Evolutionary conservation across 2,888 invertebrate genomes (phyloP).

Genomic region (Holacanthella duospinosa): DNA sequence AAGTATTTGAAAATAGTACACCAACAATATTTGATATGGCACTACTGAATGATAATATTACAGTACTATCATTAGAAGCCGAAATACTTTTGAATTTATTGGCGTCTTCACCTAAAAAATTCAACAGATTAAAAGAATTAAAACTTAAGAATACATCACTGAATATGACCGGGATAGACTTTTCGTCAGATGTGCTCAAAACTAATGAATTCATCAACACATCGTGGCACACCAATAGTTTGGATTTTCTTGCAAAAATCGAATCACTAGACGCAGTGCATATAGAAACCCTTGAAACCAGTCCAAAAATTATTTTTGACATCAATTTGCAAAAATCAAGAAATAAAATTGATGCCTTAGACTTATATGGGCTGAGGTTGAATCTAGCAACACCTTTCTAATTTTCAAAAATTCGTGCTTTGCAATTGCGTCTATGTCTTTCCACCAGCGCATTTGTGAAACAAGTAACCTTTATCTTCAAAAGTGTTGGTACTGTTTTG

Average conservation of each 20-base stretch:
- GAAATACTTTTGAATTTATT: too few species aligned
- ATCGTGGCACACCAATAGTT: background rate
- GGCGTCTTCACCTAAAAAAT: too few species aligned
- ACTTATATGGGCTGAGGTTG: background rate
- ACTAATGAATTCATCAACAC: too few species aligned
- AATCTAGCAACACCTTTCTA: background rate
- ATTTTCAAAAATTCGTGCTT: background rate
- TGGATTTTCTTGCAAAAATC: background rate
- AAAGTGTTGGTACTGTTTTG: background rate
- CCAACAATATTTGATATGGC: background rate
- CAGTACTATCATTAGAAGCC: background rate
- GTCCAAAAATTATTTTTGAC: background rate
- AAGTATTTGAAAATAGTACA: background rate
- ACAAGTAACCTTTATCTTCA: background rate
- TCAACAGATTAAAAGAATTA: too few species aligned
- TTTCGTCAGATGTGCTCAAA: too few species aligned
- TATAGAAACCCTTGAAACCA: background rate
- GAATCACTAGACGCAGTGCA: background rate
- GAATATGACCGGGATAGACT: too few species aligned
- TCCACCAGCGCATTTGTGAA: background rate
- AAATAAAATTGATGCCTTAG: background rate
- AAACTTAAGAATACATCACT: too few species aligned
- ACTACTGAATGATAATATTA: background rate
- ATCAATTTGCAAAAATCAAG: background rate
- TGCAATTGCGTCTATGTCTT: background rate